Percentiles rank a stretch among this genome's conserved stretches.
Evolutionary conservation across 2,113 vertebrate species (phyloP).

Genomic region (Leptodactylus fuscus): DNA sequence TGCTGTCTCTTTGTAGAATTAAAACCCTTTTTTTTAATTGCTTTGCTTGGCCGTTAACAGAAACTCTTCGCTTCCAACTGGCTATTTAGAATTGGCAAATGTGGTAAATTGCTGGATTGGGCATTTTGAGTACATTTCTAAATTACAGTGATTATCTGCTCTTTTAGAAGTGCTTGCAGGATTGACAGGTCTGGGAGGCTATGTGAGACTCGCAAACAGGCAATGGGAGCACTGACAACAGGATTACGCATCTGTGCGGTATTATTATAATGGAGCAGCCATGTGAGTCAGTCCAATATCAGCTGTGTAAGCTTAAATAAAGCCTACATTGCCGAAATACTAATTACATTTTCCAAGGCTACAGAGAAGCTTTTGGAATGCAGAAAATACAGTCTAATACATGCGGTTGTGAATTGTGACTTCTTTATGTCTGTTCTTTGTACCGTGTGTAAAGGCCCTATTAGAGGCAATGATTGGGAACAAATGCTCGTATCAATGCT

Average conservation of each 20-base stretch:
- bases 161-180: constrained; percentile 47
- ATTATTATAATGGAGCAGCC: constrained; percentile 33
- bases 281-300: neutral
- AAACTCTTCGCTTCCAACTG: constrained; percentile 54
- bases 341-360: constrained; percentile 29
- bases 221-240: constrained; percentile 11
- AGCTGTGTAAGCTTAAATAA: constrained; percentile 33
- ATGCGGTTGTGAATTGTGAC: neutral
- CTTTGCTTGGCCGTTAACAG: constrained; percentile 58
- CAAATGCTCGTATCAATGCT: too few relatives aligned
- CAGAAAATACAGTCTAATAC: neutral
- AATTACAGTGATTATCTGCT: constrained; percentile 61
- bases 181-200: constrained; percentile 53
- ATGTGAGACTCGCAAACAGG: neutral
- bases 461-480: too few relatives aligned
- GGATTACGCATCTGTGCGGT: constrained; percentile 19
- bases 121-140: constrained; percentile 58
- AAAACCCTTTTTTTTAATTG: constrained; percentile 55
- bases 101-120: constrained; percentile 56
- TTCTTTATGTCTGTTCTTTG: neutral
- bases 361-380: neutral
- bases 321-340: neutral
- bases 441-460: neutral
- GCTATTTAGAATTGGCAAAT: constrained; percentile 58
- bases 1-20: constrained; percentile 56